Evolutionary conservation across 2,797 vertebrate species (phyloP), one percentile per base, ranked within the genome.

Genomic region (Phyllotis vaccarum): DNA sequence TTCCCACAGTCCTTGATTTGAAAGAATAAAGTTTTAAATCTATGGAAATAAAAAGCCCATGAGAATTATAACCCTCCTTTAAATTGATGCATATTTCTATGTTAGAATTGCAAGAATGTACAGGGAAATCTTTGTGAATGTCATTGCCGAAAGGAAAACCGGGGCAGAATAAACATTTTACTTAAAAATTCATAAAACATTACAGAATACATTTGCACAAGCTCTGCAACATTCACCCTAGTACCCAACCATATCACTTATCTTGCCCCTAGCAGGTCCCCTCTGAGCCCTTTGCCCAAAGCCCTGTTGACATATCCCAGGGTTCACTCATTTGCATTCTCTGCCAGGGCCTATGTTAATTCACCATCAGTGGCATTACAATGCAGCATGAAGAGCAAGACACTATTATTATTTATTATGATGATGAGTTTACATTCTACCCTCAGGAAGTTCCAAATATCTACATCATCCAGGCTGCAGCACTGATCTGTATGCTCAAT

Each of bases 361-460:
- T 87, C 96, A 90, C 37, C 54, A 96, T 95, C 90, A 86, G 88
- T 0, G 54, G 56, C 86, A 22, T 78, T 97, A 96, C 54, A 43
- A 40, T 85, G 22, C n/a, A 37, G 0, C 58, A 80, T 40, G 68
- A 86, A 91, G 17, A 62, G 14, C 86, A 94, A 94, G 93, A 17
- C 79, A 75, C 72, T 96, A 37, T 95, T 92, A 95, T 95, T 96
- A 92, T 96, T 97, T 97, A 96, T 94, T 86, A 76, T 81, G 78
- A 91, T 92, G 76, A 60, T 92, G 78, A 89, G n/a, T 89, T 96
- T 91, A 93, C 83, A 97, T 43, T 91, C 96, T 94, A 97, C 97
- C 96, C 3, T 12, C 94, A 93, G 97, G 95, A 89, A 91, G 95
- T 97, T 98, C 97, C 98, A 98, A 96, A 97, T 98, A 94, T 95